These are phyloP conservation scores for Conops quadrifasciatus DNA, from an alignment of 2,888 invertebrate genomes.

Conservation along the genomic window DNA sequence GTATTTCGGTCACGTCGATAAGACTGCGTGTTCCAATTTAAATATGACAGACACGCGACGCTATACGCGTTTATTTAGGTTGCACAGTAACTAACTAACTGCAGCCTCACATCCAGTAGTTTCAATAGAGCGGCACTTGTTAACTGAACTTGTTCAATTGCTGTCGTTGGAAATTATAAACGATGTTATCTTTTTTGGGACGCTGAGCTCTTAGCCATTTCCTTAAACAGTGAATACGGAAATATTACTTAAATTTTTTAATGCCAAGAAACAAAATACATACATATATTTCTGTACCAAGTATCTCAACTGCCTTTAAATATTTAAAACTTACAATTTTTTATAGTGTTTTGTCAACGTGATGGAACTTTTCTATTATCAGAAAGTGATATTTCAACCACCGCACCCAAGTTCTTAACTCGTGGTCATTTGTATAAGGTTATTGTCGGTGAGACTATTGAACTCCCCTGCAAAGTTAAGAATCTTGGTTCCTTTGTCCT, in stretches of 20 bases:
- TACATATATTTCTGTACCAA: background rate
- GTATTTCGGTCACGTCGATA: too few relatives aligned
- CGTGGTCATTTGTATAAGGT: conserved; percentile 80
- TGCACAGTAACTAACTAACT: too few relatives aligned
- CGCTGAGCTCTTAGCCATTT: too few relatives aligned
- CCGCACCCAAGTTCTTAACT: conserved; percentile 76
- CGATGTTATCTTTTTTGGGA: too few relatives aligned
- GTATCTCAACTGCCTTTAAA: background rate
- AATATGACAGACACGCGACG: too few relatives aligned
- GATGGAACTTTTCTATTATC: conserved; percentile 52
- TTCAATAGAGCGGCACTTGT: too few relatives aligned
- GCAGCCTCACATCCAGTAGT: too few relatives aligned
- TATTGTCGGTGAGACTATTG: conserved; percentile 79
- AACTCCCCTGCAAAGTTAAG: conserved; percentile 82
- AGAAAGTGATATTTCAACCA: conserved; percentile 58
- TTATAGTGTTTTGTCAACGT: conserved; percentile 38
- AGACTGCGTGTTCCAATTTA: too few relatives aligned
- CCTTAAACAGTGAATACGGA: background rate
- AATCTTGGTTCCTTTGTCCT: conserved; percentile 75
- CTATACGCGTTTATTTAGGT: too few relatives aligned
- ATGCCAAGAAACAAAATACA: background rate
- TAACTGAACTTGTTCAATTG: too few relatives aligned
- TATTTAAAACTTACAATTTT: background rate
- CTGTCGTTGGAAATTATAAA: too few relatives aligned
- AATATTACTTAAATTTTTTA: background rate